These are phyloP conservation scores for Himalopsyche kuldschensis DNA, from an alignment of 2,888 invertebrate genomes.

Conservation along the genomic window DNA sequence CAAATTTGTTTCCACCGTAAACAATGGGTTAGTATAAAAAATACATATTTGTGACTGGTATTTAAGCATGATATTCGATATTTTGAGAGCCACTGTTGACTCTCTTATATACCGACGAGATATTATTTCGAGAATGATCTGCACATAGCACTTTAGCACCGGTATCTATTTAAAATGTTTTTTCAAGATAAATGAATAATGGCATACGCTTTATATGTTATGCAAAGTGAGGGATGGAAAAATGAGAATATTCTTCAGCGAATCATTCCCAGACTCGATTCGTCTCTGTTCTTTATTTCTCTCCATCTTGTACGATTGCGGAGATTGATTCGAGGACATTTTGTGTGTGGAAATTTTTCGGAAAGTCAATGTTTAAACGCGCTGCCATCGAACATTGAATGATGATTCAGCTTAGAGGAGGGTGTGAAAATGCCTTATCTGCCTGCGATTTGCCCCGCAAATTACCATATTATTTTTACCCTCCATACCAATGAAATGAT, in stretches of 20 bases:
- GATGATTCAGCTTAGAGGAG: background rate
- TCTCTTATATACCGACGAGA: too few species aligned
- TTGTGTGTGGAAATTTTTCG: background rate
- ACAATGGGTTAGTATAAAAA: too few species aligned
- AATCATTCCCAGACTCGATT: background rate
- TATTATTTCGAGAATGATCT: background rate
- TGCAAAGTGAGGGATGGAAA: background rate
- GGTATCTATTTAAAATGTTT: background rate
- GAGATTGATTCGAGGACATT: background rate
- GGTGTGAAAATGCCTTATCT: background rate
- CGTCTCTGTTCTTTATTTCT: background rate
- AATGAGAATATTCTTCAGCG: background rate
- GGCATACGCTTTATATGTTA: background rate
- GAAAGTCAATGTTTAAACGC: background rate
- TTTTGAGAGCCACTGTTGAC: too few species aligned
- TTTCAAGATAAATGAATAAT: background rate
- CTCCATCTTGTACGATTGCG: background rate
- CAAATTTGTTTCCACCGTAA: too few species aligned
- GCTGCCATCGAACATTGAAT: background rate
- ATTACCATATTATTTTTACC: background rate
- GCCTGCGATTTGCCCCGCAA: background rate
- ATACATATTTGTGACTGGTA: too few species aligned
- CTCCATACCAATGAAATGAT: background rate
- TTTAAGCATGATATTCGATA: too few species aligned
- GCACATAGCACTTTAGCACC: background rate